Percentiles rank a stretch among this genome's conserved stretches.
These are phyloP conservation scores for Xenopus tropicalis DNA, from an alignment of 2,113 vertebrate species.

Conservation along the genomic window UCB_Xtro_10.0 CM004452.2:14390001-14390500, in stretches of 20 bases:
- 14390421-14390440: neutral
- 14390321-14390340: no score
- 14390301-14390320: no score
- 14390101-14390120: neutral
- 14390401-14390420: neutral
- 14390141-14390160: neutral
- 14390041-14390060: no score
- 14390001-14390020: no score
- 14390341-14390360: neutral
- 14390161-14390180: neutral
- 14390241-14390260: no score
- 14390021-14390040: no score
- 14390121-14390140: no score
- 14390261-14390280: no score
- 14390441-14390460: neutral
- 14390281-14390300: no score
- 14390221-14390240: neutral
- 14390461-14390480: neutral
- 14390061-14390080: neutral
- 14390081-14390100: neutral
- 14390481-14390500: no score
- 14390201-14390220: neutral
- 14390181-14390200: neutral
- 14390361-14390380: neutral
- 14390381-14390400: neutral